phyloP scores from a whole-genome alignment of 2,888 invertebrate genomes.

The Drosophila pseudotakahashii region DNA sequence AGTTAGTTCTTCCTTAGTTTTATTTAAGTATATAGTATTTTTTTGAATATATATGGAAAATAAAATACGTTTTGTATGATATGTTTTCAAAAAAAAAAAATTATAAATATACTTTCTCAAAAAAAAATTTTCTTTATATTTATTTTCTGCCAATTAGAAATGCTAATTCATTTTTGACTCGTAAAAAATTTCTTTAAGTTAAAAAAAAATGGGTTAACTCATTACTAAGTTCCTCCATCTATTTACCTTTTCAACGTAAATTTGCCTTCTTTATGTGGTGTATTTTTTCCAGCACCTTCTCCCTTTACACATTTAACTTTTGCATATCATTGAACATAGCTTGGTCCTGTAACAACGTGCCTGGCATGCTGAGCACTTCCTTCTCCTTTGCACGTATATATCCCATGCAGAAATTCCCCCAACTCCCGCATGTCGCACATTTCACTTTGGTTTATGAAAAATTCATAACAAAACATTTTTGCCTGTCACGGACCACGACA shows the following conservation, averaged over 20 bases:
- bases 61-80: too few species aligned
- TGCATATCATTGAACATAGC: constrained; percentile 48
- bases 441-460: constrained; percentile 61
- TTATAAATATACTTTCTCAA: too few species aligned
- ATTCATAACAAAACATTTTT: constrained; percentile 48
- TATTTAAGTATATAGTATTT: too few species aligned
- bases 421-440: constrained; percentile 27
- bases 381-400: background rate
- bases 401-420: background rate
- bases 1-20: too few species aligned
- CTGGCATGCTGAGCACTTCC: constrained; percentile 18
- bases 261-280: constrained; percentile 7
- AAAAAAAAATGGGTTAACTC: background rate
- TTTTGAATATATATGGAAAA: too few species aligned
- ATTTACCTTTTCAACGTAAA: background rate
- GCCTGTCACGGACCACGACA: constrained; percentile 38
- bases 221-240: constrained; percentile 16
- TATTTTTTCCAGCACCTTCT: constrained; percentile 11
- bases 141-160: too few species aligned
- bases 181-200: background rate
- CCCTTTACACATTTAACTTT: constrained; percentile 12
- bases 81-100: too few species aligned
- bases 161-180: too few species aligned
- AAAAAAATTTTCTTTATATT: too few species aligned
- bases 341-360: constrained; percentile 40